Evolutionary conservation across 2,797 vertebrate species (phyloP).

Genomic region (Podargus strigoides): DNA sequence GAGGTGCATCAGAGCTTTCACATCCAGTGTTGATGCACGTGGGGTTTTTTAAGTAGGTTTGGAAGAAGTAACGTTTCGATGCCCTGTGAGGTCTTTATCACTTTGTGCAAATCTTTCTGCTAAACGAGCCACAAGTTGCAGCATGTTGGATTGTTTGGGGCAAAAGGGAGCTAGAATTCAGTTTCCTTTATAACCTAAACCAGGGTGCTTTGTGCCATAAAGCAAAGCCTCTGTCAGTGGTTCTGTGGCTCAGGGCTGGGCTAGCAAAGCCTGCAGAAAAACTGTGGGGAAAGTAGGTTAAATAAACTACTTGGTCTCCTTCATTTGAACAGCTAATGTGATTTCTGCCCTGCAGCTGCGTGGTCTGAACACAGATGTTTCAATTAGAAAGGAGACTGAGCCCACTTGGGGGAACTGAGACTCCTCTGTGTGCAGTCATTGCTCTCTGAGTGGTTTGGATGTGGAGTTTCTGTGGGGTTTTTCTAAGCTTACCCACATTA

Average conservation of each 20-base stretch:
- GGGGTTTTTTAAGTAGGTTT: background rate
- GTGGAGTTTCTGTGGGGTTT: background rate
- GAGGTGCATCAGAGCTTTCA: background rate
- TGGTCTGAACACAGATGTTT: background rate
- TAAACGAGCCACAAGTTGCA: background rate
- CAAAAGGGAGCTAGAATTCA: background rate
- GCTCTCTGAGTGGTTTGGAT: background rate
- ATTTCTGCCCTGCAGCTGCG: background rate
- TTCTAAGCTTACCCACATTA: background rate
- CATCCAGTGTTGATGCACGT: accelerated
- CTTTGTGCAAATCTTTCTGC: background rate
- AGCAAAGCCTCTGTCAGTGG: background rate
- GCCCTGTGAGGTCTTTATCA: background rate
- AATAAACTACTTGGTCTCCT: background rate
- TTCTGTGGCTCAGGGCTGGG: background rate
- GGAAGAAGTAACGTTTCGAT: background rate
- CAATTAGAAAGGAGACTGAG: background rate
- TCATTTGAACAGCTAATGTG: background rate
- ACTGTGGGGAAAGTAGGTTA: background rate
- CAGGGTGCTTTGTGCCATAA: background rate
- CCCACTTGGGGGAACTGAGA: background rate
- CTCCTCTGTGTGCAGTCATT: accelerated
- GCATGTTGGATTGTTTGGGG: background rate
- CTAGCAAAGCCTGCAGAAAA: background rate
- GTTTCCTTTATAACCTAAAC: background rate